A percentile compares a stretch with the other conserved stretches of the same genome.
phyloP scores from a whole-genome alignment of 2,113 vertebrate genomes.

The Pomatostomus ruficeps region DNA sequence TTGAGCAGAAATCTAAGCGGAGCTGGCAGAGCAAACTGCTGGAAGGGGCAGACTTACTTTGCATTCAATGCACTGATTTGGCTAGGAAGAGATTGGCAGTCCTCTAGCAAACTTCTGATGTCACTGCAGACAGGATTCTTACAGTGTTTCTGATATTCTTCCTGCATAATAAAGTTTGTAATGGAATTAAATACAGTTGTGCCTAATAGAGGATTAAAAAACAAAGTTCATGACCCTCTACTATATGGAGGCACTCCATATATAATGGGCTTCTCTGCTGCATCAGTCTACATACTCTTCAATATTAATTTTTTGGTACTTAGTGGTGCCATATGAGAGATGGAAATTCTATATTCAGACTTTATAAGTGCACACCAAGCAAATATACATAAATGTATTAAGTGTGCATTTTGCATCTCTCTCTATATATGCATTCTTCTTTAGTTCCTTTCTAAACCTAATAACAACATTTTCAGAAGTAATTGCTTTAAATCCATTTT shows the following conservation, averaged over 20 bases:
- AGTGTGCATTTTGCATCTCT: background rate
- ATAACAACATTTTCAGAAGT: background rate
- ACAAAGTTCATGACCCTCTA: background rate
- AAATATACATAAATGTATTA: background rate
- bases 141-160: background rate
- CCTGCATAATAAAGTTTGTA: background rate
- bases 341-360: background rate
- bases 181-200: background rate
- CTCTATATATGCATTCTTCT: background rate
- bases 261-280: background rate
- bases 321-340: background rate
- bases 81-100: background rate
- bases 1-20: accelerated
- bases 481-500: background rate
- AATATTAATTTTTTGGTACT: background rate
- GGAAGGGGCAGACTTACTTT: background rate
- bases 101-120: background rate
- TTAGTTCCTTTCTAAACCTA: background rate
- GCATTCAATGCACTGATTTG: accelerated
- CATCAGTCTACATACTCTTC: background rate
- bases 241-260: background rate
- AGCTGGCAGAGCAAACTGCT: background rate
- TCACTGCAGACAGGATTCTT: background rate
- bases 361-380: background rate
- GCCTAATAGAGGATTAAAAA: background rate